Conservation (phyloP, 2,113 vertebrate species). For the Elaphurus davidianus region DNA sequence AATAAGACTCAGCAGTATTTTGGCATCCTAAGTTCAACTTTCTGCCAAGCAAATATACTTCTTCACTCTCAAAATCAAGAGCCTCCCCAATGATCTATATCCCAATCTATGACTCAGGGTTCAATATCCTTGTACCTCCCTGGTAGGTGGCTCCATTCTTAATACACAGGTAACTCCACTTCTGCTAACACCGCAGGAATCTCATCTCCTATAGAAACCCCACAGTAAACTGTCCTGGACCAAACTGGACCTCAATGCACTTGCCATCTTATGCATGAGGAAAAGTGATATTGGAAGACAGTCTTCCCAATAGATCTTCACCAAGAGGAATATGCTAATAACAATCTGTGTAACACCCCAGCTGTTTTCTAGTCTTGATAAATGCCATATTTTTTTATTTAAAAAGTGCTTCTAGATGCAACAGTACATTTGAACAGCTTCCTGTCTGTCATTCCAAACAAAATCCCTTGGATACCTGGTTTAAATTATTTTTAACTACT, state of each 20-base stretch:
- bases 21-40: not conserved
- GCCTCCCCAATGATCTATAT: not conserved
- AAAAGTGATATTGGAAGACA: not conserved
- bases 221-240: not conserved
- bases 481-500: not conserved
- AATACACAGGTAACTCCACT: not conserved
- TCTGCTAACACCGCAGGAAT: not conserved
- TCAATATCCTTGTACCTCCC: not conserved
- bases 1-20: not conserved
- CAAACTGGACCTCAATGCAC: not conserved
- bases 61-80: not conserved
- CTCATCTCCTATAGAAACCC: not conserved
- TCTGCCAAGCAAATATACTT: not conserved
- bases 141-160: not conserved
- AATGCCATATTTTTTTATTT: not conserved
- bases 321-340: not conserved
- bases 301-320: not conserved
- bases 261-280: not conserved
- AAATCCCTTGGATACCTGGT: not conserved
- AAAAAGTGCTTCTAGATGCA: not conserved
- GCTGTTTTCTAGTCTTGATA: not conserved
- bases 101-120: not conserved
- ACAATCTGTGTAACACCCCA: not conserved
- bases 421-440: not conserved
- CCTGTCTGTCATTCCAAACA: not conserved